phyloP scores from a whole-genome alignment of 2,888 invertebrate species.

The Campoletis raptor region DNA sequence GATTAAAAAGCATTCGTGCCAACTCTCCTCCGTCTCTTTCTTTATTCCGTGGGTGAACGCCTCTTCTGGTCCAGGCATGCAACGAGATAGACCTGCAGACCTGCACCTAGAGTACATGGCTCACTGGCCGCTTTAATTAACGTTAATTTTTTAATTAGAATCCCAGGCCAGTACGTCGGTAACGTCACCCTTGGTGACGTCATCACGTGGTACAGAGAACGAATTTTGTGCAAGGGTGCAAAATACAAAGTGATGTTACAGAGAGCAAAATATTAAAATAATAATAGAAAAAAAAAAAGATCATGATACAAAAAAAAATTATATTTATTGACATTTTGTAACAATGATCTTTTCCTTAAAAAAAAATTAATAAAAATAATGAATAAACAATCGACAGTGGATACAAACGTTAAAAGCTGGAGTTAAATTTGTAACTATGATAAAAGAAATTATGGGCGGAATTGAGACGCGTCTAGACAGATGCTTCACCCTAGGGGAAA shows the following conservation, averaged over 20 bases:
- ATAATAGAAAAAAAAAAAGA: not conserved
- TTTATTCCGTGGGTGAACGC: slow-evolving; percentile 63
- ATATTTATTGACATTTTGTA: no score
- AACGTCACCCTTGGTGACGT: slow-evolving; percentile 68
- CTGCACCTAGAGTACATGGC: slow-evolving; percentile 39
- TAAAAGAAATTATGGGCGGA: not conserved
- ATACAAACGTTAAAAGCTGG: not conserved
- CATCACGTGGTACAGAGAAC: slow-evolving; percentile 8
- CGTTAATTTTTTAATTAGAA: slow-evolving; percentile 80
- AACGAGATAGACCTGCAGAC: slow-evolving; percentile 45
- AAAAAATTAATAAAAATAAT: not conserved
- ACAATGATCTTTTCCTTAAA: no score
- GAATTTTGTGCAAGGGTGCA: not conserved
- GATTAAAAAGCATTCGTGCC: slow-evolving; percentile 76
- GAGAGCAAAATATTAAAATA: not conserved
- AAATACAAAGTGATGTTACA: not conserved
- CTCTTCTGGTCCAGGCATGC: slow-evolving; percentile 55
- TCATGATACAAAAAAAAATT: not conserved
- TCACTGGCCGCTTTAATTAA: slow-evolving; percentile 74
- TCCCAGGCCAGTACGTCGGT: slow-evolving; percentile 66
- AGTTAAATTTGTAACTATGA: not conserved
- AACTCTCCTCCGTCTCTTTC: slow-evolving; percentile 58
- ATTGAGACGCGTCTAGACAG: not conserved
- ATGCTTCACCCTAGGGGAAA: slow-evolving; percentile 6
- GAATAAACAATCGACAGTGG: not conserved